phyloP scores from a whole-genome alignment of 2,888 invertebrate species.

The Alviniconcha strummeri region DNA sequence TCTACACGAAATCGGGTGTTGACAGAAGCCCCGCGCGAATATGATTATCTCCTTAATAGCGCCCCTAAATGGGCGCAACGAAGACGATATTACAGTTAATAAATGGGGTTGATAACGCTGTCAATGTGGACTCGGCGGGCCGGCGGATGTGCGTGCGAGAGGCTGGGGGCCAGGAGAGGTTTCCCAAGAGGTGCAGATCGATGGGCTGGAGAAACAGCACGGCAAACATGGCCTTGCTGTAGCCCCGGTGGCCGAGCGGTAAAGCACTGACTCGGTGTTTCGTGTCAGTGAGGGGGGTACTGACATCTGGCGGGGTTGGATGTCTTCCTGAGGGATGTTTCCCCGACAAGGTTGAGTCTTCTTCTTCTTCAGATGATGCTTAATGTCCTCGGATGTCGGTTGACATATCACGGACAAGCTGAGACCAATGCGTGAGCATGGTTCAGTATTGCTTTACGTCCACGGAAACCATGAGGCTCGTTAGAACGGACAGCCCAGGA shows the following conservation, averaged over 20 bases:
- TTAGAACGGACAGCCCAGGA: too few relatives aligned
- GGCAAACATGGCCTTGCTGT: not conserved
- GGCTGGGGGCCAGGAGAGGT: conserved; percentile 5
- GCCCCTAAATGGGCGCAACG: conserved; percentile 21
- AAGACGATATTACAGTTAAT: conserved; percentile 29
- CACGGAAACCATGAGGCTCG: too few relatives aligned
- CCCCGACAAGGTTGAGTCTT: too few relatives aligned
- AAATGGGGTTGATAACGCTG: conserved; percentile 18
- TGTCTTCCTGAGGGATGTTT: too few relatives aligned
- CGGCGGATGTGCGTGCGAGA: conserved; percentile 15
- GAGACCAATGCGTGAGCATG: too few relatives aligned
- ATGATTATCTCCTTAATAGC: conserved; percentile 34
- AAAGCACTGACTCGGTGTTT: too few relatives aligned
- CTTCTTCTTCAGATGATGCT: too few relatives aligned
- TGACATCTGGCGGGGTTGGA: too few relatives aligned
- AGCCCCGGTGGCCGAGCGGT: not conserved
- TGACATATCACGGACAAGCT: too few relatives aligned
- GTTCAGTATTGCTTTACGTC: too few relatives aligned
- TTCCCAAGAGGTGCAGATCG: not conserved
- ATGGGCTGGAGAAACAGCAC: not conserved
- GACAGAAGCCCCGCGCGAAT: conserved; percentile 32
- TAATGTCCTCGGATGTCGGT: too few relatives aligned
- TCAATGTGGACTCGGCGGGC: conserved; percentile 17
- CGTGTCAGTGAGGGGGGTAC: too few relatives aligned
- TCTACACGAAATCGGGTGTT: conserved; percentile 27